Evolutionary conservation across 1,140 invertebrate species (phyloP).

Genomic region (Aphaenogaster floridana): DNA sequence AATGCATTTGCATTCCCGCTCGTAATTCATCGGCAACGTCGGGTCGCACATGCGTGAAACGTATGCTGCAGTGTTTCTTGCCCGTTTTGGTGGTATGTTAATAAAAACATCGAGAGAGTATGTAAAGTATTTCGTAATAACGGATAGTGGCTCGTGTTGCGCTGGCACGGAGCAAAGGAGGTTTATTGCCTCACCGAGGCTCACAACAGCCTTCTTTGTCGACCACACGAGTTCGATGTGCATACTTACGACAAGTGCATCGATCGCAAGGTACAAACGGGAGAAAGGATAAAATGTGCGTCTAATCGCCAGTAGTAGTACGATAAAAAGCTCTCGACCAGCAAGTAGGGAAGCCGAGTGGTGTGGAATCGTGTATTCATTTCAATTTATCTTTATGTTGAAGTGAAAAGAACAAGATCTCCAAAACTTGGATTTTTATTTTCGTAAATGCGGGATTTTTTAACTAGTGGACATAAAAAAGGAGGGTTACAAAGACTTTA

Average conservation of each 20-base stretch:
- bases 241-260: constrained; percentile 47
- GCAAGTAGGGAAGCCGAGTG: background rate
- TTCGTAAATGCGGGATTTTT: constrained; percentile 3
- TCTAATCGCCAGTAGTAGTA: background rate
- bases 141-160: constrained; percentile 61
- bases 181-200: constrained; percentile 69
- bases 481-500: background rate
- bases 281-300: background rate
- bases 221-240: constrained; percentile 53
- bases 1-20: constrained; percentile 26
- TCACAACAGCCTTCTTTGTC: constrained; percentile 24
- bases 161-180: constrained; percentile 52
- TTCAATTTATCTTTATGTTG: background rate
- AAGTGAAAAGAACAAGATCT: background rate
- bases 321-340: constrained; percentile 4
- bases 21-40: constrained; percentile 31
- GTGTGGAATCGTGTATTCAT: background rate
- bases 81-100: background rate
- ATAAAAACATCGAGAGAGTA: constrained; percentile 61
- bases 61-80: background rate
- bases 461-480: background rate
- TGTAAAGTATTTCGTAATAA: constrained; percentile 75
- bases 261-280: constrained; percentile 24
- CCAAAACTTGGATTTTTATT: background rate
- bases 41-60: constrained; percentile 7